Evolutionary conservation across 2,113 vertebrate species (phyloP), one percentile per base, ranked within the genome.

Genomic region (Cheilinus undulatus): DNA sequence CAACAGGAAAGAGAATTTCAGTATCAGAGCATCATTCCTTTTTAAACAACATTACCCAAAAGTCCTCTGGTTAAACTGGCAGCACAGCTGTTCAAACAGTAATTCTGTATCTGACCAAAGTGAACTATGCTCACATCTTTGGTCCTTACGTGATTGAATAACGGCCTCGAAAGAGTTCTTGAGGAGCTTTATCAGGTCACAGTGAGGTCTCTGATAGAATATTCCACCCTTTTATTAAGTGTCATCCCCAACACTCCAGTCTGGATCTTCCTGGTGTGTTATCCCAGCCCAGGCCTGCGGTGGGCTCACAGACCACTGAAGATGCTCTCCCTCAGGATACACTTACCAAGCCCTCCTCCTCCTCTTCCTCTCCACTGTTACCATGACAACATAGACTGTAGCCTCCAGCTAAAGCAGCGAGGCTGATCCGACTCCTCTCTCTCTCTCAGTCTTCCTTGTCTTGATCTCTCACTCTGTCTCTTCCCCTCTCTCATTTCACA

Each of bases 311-410:
- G 82, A 83, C 62, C 73, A 69, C 77, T 66, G 60, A 68, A 83
- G 82, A 83, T 62, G 82, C 83, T 73, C 84, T 80, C 83, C 86
- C 86, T 82, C 67, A 62, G 78, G 84, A 78, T 38, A 65, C 69
- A 73, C 78, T 86, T 69, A 60, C 62, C 23, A 1, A 75, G 49
- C 60, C 80, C 67, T 62, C 76, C 66, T 58, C 64, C 65, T 48
- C 50, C 50, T 54, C 46, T 46, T 56, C 61, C 34, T 80, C 72
- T 53, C 65, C 27, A 27, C 79, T 38, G 92, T 94, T 91, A 88
- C 93, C 92, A 93, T 93, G 92, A 91, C 93, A 88, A 94, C 93
- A 71, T 48, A 78, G 87, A 73, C 77, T 30, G 70, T 78, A 82
- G 90, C 86, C 90, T 88, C 85, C 73, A 89, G 89, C 89, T 82